Evolutionary conservation across 2,888 invertebrate genomes (phyloP).

Genomic region (Amblyjoppa proteus): DNA sequence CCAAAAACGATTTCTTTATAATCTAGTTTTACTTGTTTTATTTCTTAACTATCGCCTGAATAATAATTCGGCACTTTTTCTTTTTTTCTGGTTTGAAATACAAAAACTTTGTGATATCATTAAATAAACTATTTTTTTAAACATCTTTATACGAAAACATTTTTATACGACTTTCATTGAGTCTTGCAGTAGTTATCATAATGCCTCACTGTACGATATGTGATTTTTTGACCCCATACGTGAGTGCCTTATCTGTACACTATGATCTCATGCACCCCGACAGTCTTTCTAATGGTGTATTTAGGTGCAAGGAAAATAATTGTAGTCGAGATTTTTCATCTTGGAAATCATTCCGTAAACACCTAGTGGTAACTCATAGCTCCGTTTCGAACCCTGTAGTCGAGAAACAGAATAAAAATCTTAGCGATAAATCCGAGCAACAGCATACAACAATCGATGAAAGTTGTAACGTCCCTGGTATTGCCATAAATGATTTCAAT

Average conservation of each 20-base stretch:
- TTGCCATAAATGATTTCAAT: no score
- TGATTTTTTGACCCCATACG: neutral
- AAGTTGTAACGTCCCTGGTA: no score
- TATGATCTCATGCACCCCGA: neutral
- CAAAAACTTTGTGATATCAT: neutral
- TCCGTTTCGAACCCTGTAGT: no score
- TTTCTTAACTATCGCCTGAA: neutral
- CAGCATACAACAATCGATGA: no score
- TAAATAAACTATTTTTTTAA: neutral
- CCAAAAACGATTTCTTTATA: neutral
- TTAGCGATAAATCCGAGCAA: no score
- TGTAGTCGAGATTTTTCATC: conserved; percentile 26
- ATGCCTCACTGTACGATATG: conserved; percentile 3
- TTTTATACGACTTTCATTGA: neutral
- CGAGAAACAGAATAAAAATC: no score
- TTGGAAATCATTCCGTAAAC: conserved; percentile 21
- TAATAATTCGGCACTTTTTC: neutral
- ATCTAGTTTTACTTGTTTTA: neutral
- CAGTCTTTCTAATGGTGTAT: conserved; percentile 9
- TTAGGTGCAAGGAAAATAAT: conserved; percentile 12
- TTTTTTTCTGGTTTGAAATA: neutral
- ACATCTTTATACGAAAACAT: no score
- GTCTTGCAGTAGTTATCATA: neutral
- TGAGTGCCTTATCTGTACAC: neutral
- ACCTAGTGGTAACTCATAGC: conserved; percentile 9